A percentile compares a stretch with the other conserved stretches of the same genome.
Evolutionary conservation across 2,888 invertebrate genomes (phyloP).

Genomic region (Lasiommata megera): DNA sequence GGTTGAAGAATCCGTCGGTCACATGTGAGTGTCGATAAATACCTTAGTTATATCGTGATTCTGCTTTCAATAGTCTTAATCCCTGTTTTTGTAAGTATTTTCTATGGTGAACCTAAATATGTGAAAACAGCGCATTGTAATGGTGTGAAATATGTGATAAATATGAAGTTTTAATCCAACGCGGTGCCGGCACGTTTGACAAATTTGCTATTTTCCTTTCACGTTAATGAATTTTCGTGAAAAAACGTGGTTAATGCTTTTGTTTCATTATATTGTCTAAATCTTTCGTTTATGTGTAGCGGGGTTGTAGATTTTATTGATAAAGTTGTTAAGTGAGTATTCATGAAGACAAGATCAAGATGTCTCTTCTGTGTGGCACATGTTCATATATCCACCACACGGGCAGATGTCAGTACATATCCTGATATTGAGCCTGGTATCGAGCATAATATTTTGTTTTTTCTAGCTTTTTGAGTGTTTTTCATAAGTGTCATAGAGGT

Average conservation of each 20-base stretch:
- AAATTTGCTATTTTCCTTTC: slow-evolving; percentile 65
- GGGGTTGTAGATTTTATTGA: slow-evolving; percentile 45
- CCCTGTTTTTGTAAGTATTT: slow-evolving; percentile 78
- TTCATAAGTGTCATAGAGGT: slow-evolving; percentile 27
- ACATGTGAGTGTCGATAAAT: slow-evolving; percentile 91
- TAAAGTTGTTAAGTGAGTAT: slow-evolving; percentile 48
- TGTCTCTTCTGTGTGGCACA: slow-evolving; percentile 69
- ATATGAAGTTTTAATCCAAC: slow-evolving; percentile 56
- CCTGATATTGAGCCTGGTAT: slow-evolving; percentile 46
- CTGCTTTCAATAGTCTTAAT: slow-evolving; percentile 64
- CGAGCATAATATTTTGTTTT: slow-evolving; percentile 36
- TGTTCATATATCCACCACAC: slow-evolving; percentile 61
- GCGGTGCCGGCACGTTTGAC: slow-evolving; percentile 79
- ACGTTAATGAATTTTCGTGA: slow-evolving; percentile 49
- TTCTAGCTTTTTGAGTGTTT: slow-evolving; percentile 23
- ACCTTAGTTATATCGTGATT: slow-evolving; percentile 77
- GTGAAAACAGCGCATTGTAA: slow-evolving; percentile 56
- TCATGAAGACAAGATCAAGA: slow-evolving; percentile 61
- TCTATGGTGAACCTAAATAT: slow-evolving; percentile 66
- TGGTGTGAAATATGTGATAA: slow-evolving; percentile 71
- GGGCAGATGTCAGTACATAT: slow-evolving; percentile 39
- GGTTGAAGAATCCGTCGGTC: slow-evolving; percentile 94
- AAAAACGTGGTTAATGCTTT: slow-evolving; percentile 51
- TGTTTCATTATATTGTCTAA: slow-evolving; percentile 35
- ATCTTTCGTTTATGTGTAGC: slow-evolving; percentile 46